Percentiles rank a stretch among this genome's conserved stretches.
These are phyloP conservation scores for Orthonyx spaldingii DNA, from an alignment of 2,113 vertebrate species.

Conservation along the genomic window DNA sequence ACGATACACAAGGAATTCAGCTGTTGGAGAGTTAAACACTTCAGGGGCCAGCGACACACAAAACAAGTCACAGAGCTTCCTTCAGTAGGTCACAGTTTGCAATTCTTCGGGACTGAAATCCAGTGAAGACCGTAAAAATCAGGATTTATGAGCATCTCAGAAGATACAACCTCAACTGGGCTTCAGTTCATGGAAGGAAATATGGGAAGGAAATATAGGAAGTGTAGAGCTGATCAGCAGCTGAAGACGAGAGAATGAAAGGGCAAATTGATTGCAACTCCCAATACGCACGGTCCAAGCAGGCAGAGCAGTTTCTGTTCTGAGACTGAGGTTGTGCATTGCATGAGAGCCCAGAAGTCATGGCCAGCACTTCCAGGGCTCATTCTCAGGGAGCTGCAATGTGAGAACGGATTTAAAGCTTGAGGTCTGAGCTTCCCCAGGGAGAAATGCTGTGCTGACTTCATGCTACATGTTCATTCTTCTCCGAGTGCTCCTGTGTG, in stretches of 20 bases:
- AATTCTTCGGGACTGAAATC: neutral
- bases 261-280: neutral
- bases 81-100: neutral
- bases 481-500: neutral
- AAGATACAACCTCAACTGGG: neutral
- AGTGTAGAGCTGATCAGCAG: neutral
- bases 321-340: neutral
- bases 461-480: accelerated
- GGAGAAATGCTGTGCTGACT: neutral
- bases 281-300: neutral
- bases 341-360: neutral
- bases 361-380: neutral
- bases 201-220: accelerated
- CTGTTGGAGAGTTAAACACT: neutral
- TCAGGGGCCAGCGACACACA: neutral
- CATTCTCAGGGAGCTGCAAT: neutral
- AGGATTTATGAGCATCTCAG: neutral
- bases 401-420: neutral
- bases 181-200: neutral
- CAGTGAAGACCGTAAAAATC: neutral
- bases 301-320: neutral
- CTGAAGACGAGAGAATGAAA: neutral
- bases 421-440: neutral
- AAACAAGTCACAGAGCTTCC: neutral
- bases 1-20: neutral